Base-by-base conservation (phyloP, 2,888 invertebrate genomes). In the Mesorhabditis spiculigera region DNA sequence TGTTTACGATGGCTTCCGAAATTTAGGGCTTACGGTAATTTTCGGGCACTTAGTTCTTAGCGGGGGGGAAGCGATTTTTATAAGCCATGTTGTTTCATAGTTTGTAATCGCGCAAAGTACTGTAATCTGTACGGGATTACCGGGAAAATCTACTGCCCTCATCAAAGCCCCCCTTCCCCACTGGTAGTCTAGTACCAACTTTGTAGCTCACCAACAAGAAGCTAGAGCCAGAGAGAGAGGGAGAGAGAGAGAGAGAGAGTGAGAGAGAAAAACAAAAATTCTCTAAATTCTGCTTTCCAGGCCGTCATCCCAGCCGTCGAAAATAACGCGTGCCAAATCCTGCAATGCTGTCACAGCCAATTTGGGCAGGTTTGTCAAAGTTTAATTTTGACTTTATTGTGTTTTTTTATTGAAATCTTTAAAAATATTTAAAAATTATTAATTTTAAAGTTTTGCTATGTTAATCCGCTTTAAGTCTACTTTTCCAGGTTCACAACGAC, bases 291-390 rank as follows among this genome's bases (percentile, higher is more conserved):
- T 13, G n/a, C 58, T 50, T 50, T 50, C 58, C 58, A 50, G 58
- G 58, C 58, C 8, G 58, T n/a, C n/a, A n/a, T 50, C n/a, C 58
- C 58, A 50, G 58, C 58, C 58, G 58, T 50, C 58, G 58, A 50
- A n/a, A n/a, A 50, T n/a, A 50, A 50, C 58, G 58, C 58, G 10
- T 50, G 58, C 58, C 8, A 50, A 50, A 50, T 50, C 10, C 58
- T 50, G 10, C 10, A 13, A 10, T 50, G 58, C n/a, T 50, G 10
- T 13, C 58, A 10, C 8, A 13, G 10, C 8, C 58, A 50, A 50
- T 50, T 50, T 50, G 8, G 58, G 2, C 58, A 50, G 58, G 58
- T 50, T 50, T 13, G 58, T 28, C 28, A 28, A 50, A n/a, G 3
- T 13, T 50, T 50, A 50, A 50, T 50, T 50, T 10, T 13, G 13